Percentiles rank a stretch among this genome's conserved stretches.
Evolutionary conservation across 2,113 vertebrate species (phyloP).

Genomic region (Cololabis saira): DNA sequence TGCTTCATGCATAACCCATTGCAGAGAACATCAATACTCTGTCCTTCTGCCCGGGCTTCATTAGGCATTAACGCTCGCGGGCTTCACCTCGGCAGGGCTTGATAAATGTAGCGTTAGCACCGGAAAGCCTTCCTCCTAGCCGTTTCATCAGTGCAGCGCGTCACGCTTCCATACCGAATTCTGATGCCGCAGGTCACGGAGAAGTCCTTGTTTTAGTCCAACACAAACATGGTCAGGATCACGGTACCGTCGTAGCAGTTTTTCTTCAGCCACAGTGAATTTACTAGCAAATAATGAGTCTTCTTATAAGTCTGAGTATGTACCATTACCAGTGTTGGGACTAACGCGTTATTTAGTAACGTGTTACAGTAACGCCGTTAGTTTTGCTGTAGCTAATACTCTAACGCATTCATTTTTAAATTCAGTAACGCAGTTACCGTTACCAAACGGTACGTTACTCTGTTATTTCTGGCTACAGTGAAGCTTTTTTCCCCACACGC

Average conservation of each 20-base stretch:
- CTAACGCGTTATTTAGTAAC: too few species aligned
- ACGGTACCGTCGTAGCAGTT: too few species aligned
- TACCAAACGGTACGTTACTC: too few species aligned
- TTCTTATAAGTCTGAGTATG: conserved; percentile 2
- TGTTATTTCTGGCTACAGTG: too few species aligned
- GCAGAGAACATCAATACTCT: conserved; percentile 50
- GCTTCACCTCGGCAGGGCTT: conserved; percentile 26
- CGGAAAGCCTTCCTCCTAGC: conserved; percentile 4
- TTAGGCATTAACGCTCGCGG: conserved; percentile 43
- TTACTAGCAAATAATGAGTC: too few species aligned
- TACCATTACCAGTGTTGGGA: not conserved
- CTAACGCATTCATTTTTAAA: too few species aligned
- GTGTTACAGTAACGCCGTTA: too few species aligned
- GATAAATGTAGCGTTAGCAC: conserved; percentile 32
- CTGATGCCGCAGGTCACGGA: conserved; percentile 3
- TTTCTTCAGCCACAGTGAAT: too few species aligned
- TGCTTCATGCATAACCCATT: conserved; percentile 47
- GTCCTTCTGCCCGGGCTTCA: conserved; percentile 57
- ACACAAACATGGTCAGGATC: conserved; percentile 1
- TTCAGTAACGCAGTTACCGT: too few species aligned
- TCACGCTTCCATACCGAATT: not conserved
- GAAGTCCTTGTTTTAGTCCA: conserved; percentile 29
- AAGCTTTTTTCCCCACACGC: too few species aligned
- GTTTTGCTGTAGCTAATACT: too few species aligned
- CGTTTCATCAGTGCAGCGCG: too few species aligned